Percentiles rank a stretch among this genome's conserved stretches.
phyloP scores from a whole-genome alignment of 2,888 invertebrate genomes.

The Philhelius pedissequus region DNA sequence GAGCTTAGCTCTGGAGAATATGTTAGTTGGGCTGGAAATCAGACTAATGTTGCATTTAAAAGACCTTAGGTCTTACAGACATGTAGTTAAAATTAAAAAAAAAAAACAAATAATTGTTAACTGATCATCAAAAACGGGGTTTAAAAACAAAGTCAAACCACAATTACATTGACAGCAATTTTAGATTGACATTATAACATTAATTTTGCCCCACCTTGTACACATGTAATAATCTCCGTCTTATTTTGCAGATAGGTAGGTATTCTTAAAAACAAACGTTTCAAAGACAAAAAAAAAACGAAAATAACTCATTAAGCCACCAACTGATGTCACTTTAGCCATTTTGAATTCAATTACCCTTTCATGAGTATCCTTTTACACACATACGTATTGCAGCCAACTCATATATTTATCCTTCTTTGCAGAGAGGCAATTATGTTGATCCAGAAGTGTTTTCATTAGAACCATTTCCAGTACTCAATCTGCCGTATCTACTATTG shows the following conservation, averaged over 20 bases:
- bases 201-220: too few relatives aligned
- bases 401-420: not conserved
- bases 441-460: conserved; percentile 28
- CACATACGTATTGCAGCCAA: not conserved
- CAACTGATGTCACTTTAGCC: not conserved
- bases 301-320: not conserved
- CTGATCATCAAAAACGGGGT: too few relatives aligned
- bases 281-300: not conserved
- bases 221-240: too few relatives aligned
- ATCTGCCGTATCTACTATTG: not conserved
- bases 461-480: conserved; percentile 29
- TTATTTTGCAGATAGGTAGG: not conserved
- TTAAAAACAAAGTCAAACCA: too few relatives aligned
- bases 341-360: conserved; percentile 23
- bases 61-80: too few relatives aligned
- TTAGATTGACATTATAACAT: too few relatives aligned
- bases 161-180: too few relatives aligned
- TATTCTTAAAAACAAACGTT: not conserved
- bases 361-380: conserved; percentile 12
- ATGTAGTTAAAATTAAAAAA: too few relatives aligned
- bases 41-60: too few relatives aligned
- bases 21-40: too few relatives aligned
- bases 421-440: conserved; percentile 18
- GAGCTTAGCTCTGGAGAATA: too few relatives aligned
- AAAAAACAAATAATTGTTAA: too few relatives aligned